Conservation (phyloP, 2,797 vertebrate genomes). For the Petrocephalus schoutedeni region DNA sequence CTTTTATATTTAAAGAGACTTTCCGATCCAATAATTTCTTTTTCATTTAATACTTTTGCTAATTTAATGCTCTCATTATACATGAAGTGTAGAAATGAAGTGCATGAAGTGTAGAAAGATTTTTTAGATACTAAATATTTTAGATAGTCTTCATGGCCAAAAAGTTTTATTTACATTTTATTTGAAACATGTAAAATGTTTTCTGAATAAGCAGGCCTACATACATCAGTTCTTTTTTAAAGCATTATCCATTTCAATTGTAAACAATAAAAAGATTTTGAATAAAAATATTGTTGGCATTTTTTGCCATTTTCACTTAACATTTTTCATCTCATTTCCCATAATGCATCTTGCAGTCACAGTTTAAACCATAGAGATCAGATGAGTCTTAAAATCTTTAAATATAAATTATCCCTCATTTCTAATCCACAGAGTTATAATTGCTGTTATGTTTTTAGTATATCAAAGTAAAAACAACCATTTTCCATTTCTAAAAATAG, state of each 20-base stretch:
- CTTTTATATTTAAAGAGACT: constrained; percentile 2
- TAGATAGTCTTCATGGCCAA: not conserved
- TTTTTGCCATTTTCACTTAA: not conserved
- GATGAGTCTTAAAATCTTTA: not conserved
- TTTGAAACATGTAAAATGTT: not conserved
- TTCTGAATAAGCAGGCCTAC: not conserved
- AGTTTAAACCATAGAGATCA: not conserved
- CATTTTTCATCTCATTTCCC: not conserved
- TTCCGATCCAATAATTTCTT: not conserved
- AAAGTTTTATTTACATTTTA: not conserved
- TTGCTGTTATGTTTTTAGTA: not conserved
- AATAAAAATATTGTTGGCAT: not conserved
- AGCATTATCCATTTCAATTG: not conserved
- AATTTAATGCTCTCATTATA: not conserved
- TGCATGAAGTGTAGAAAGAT: not conserved
- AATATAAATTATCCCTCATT: not conserved
- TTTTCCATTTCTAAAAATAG: not conserved
- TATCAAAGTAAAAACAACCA: not conserved
- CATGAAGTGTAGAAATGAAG: not conserved
- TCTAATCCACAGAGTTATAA: not conserved
- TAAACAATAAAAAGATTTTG: not conserved
- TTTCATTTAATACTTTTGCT: not conserved
- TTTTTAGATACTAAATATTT: not conserved
- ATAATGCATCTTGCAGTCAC: not conserved
- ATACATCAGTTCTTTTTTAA: not conserved